Evolutionary conservation across 2,113 vertebrate genomes (phyloP).

Genomic region (Setophaga kirtlandii): DNA sequence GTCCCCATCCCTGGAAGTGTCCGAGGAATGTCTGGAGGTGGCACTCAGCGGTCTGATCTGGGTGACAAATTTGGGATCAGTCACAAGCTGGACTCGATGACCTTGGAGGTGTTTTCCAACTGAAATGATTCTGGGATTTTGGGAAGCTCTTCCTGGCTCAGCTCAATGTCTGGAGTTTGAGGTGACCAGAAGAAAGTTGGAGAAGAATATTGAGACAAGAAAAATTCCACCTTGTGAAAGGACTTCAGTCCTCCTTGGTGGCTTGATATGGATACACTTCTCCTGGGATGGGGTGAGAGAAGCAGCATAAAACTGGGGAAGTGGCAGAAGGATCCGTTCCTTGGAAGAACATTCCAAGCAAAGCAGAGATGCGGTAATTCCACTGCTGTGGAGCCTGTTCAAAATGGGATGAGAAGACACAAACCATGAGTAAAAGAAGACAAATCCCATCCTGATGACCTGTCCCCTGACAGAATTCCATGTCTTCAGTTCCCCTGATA

Average conservation of each 20-base stretch:
- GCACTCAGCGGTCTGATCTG: neutral
- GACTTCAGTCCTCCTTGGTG: neutral
- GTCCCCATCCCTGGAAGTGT: neutral
- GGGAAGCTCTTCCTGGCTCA: neutral
- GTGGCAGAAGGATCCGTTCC: neutral
- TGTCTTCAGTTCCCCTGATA: neutral
- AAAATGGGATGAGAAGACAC: neutral
- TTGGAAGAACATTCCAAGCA: neutral
- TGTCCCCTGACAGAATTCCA: neutral
- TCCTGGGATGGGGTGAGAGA: neutral
- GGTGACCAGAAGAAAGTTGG: neutral
- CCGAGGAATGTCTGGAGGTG: neutral
- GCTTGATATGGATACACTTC: neutral
- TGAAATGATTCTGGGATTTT: neutral
- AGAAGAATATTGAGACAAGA: neutral
- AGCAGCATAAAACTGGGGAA: neutral
- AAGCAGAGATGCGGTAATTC: neutral
- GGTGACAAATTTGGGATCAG: neutral
- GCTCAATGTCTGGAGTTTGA: neutral
- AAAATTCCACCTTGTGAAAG: neutral
- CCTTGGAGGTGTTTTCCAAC: neutral
- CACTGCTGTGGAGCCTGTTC: neutral
- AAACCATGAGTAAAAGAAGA: neutral
- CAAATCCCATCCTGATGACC: neutral
- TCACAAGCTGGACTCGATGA: fast-evolving